Evolutionary conservation across 2,888 invertebrate genomes (phyloP), one percentile per base, ranked within the genome.

Genomic region (Cotesia congregata): DNA sequence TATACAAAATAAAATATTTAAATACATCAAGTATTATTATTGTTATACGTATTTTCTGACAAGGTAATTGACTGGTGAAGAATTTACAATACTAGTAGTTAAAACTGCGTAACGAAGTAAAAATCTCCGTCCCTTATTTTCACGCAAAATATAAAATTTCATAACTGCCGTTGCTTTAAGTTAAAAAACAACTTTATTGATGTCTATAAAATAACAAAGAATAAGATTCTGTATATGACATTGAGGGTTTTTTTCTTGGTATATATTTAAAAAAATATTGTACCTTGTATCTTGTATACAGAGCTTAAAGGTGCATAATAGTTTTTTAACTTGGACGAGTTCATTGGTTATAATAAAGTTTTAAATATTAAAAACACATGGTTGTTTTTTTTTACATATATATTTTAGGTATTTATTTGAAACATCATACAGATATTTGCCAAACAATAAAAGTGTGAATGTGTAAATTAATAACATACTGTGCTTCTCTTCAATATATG

Each of bases 401-500:
- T 17, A 17, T 17, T 0, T 17, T 17, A 17, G 17, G 17, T 17
- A 17, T 17, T 17, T 17, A 17, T 17, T 17, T 17, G 17, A 1
- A 17, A 17, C 1, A 17, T 17, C 17, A 17, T 17, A 17, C 61
- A 40, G 15, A 72, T 62, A 61, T 61, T n/a, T 71, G 39, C 71
- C 39, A 60, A 9, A 39, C 3, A 30, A 30, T 30, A 50, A 50
- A 50, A 12, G 50, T 50, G 9, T 50, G 50, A 12, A 40, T 15
- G 9, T 30, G 60, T 17, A 17, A 0, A 68, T 62, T n/a, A 12
- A n/a, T 60, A 20, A 60, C 71, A n/a, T 39, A 40, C 71, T 72
- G 71, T 30, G 70, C 59, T 7, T 64, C 74, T 67, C 5, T 17
- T 40, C 6, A n/a, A n/a, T 61, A 73, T 20, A 72, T 75, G 75